Evolutionary conservation across 1,140 invertebrate genomes (phyloP), one percentile per base, ranked within the genome.

Genomic region (Halictus rubicundus): DNA sequence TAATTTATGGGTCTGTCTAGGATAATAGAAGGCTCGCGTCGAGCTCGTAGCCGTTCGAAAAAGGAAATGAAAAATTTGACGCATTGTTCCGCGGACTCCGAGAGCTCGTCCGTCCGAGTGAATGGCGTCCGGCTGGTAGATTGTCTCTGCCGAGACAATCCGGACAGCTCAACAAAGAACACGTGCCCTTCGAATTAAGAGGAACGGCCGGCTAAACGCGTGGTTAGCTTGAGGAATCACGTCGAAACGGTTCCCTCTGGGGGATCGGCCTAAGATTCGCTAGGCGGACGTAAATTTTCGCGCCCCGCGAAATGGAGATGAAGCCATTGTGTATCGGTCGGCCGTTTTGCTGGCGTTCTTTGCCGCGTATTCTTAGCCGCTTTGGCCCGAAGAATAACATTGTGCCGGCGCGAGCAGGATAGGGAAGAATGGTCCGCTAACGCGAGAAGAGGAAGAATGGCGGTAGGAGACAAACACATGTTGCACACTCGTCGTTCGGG

Each of bases 401-500:
- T 88, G 87, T 81, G 75, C 82, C 57, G 70, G 54, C 21, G 77
- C 39, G 23, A 64, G 32, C 59, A 57, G 54, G 32, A 57, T 16
- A 39, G 14, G 42, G 68, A 57, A 42, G 37, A 64, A 66, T 54
- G 57, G 73, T 21, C 4, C 9, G 75, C 52, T 76, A 80, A 69
- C 68, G 61, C 83, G 70, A 73, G 54, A 54, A 65, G 77, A 76
- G 78, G 82, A 85, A 78, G 75, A 81, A 81, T 72, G 85, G 75
- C 85, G 82, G 82, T 83, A 88, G 86, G 83, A 88, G 86, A 91
- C 88, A 89, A 90, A 91, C 91, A 92, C 91, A 92, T 92, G 91
- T 91, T 91, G 90, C 90, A 90, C 90, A 92, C 90, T 85, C 80
- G 75, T 82, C 46, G 69, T 68, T 73, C 82, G 78, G 71, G 25